These are phyloP conservation scores for Chrysemys picta DNA, from an alignment of 2,113 vertebrate species.

Conservation along the genomic window DNA sequence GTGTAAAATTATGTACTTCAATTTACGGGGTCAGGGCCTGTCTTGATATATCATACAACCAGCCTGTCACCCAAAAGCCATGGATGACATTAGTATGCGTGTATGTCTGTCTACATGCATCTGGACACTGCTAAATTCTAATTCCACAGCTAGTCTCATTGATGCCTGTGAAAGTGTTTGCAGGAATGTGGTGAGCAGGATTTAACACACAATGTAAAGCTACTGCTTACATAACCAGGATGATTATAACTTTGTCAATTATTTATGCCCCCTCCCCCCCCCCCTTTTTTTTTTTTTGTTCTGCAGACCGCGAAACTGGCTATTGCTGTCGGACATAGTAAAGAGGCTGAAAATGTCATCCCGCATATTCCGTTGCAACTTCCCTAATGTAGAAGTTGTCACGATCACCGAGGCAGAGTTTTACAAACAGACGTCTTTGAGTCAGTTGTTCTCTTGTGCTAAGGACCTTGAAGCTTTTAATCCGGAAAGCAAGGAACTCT, in stretches of 20 bases:
- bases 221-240: not conserved
- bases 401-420: conserved; percentile 92
- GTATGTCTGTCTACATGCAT: rapidly evolving
- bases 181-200: rapidly evolving
- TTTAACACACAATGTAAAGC: not conserved
- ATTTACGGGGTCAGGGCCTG: not conserved
- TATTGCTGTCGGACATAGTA: conserved; percentile 91
- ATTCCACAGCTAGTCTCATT: not conserved
- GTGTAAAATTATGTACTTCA: rapidly evolving
- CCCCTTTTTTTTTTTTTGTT: not conserved
- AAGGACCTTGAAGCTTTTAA: conserved; percentile 91
- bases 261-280: not conserved
- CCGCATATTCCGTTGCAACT: conserved; percentile 89
- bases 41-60: not conserved
- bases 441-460: conserved; percentile 91
- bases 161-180: not conserved
- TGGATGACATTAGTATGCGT: rapidly evolving
- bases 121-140: rapidly evolving
- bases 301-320: conserved; percentile 92
- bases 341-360: conserved; percentile 91
- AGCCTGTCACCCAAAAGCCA: not conserved
- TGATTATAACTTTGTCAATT: not conserved
- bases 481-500: conserved; percentile 91
- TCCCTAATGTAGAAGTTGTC: conserved; percentile 92
- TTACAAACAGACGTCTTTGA: conserved; percentile 92